A percentile compares a stretch with the other conserved stretches of the same genome.
Conservation (phyloP, 2,888 invertebrate species). For the Mactromeris polynyma region DNA sequence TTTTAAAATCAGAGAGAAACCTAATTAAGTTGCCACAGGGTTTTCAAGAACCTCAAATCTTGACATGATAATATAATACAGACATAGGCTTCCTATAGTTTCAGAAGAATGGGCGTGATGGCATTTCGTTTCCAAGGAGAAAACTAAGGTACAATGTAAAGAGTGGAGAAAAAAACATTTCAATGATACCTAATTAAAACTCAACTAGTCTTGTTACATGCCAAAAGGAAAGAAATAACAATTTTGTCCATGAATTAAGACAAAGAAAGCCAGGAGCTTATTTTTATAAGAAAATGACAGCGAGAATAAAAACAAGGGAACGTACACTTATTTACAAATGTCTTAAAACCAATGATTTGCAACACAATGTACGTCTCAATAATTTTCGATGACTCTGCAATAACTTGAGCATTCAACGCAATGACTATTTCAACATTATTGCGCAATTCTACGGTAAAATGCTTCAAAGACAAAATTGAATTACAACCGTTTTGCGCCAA, state of each 20-base stretch:
- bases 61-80: constrained; percentile 15
- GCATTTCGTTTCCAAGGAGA: constrained; percentile 1
- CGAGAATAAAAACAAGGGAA: neutral
- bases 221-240: neutral
- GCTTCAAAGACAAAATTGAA: too few species aligned
- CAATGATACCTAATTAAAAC: constrained; percentile 17
- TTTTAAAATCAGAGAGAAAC: constrained; percentile 37
- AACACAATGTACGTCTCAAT: too few species aligned
- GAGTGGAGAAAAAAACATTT: constrained; percentile 8
- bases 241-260: neutral
- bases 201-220: neutral
- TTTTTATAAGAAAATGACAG: neutral
- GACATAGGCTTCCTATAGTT: neutral
- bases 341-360: too few species aligned
- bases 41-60: constrained; percentile 21
- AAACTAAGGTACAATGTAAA: constrained; percentile 3
- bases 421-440: too few species aligned
- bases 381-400: too few species aligned
- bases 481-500: too few species aligned
- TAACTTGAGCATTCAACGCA: too few species aligned
- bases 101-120: constrained; percentile 8
- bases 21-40: constrained; percentile 33
- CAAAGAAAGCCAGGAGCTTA: neutral
- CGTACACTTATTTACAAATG: too few species aligned
- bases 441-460: too few species aligned